Base-by-base conservation (phyloP, 2,888 invertebrate species). In the Diploptera punctata region DNA sequence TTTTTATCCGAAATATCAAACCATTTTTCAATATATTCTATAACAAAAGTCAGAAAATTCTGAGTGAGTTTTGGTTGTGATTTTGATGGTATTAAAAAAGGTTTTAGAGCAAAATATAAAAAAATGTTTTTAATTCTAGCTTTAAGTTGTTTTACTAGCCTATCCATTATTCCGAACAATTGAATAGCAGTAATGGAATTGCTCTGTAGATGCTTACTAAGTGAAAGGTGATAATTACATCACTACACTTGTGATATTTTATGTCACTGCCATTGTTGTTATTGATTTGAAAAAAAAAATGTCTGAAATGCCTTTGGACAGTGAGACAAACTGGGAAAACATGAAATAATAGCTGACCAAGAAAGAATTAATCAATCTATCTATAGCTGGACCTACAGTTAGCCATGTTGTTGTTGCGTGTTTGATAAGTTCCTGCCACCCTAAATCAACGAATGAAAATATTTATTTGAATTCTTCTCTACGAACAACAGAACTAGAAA, bases 291-390 rank as follows among this genome's bases (percentile, higher is more conserved):
- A 54, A 9, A n/a, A n/a, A n/a, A n/a, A 54, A 54, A 21, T 24
- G 21, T 54, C 5, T 21, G 7, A 54, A 54, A 21, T 24, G 54
- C 21, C 10, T 24, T 54, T 54, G 19, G 54, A 9, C 26, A 54
- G 16, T 54, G 3, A 54, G 21, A 18, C 18, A 49, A 10, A 21
- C 33, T 33, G 33, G 10, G 33, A 10, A n/a, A n/a, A n/a, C n/a
- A 54, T 21, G n/a, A 16, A 24, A 54, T 54, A 47, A 47, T 47
- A 47, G 54, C 54, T 24, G 7, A 21, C 54, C 24, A 54, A 24
- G 54, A 54, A 47, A 47, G 47, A 47, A 47, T n/a, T 47, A 47
- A 47, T 47, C 47, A n/a, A n/a, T 47, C 47, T 47, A 47, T 47
- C 47, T 47, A 47, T n/a, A 13, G 47, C 47, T 47, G 47, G 47